These are phyloP conservation scores for Tubiluchus corallicola DNA, from an alignment of 2,888 invertebrate species.

Conservation along the genomic window DNA sequence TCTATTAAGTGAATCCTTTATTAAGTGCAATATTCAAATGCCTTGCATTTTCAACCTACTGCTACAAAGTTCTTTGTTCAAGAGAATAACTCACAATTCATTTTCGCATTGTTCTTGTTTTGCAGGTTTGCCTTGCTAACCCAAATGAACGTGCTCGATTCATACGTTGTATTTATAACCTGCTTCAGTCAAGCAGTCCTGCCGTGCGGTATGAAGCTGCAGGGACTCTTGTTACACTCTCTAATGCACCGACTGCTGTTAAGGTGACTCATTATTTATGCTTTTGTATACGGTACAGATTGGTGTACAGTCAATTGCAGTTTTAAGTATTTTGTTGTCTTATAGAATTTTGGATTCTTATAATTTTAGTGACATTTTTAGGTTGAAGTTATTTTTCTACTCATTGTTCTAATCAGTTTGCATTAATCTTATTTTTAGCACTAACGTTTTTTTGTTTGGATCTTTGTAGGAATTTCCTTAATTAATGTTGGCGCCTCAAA, in stretches of 20 bases:
- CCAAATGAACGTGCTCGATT: slow-evolving; percentile 87
- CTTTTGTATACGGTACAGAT: slow-evolving; percentile 1
- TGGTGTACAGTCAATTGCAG: background rate
- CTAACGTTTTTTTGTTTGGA: slow-evolving; percentile 10
- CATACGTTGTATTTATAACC: slow-evolving; percentile 93
- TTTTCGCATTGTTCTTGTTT: too few relatives aligned
- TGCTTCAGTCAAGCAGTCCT: slow-evolving; percentile 81
- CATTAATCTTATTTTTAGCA: background rate
- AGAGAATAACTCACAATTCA: background rate
- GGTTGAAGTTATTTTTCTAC: slow-evolving; percentile 10
- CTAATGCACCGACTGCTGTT: slow-evolving; percentile 92
- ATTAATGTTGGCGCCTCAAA: too few relatives aligned
- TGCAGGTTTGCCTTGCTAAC: slow-evolving; percentile 84
- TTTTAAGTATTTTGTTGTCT: background rate
- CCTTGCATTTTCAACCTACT: background rate
- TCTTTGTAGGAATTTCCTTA: too few relatives aligned
- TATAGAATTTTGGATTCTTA: background rate
- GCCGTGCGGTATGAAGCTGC: slow-evolving; percentile 98
- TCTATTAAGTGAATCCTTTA: background rate
- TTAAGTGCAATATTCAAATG: background rate
- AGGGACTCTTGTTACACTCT: slow-evolving; percentile 87
- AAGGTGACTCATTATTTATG: slow-evolving; percentile 38
- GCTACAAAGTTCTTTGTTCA: slow-evolving; percentile 2
- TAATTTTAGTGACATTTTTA: background rate
- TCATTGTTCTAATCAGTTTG: slow-evolving; percentile 5